phyloP scores from a whole-genome alignment of 2,113 vertebrate genomes.

The Caranx melampygus region DNA sequence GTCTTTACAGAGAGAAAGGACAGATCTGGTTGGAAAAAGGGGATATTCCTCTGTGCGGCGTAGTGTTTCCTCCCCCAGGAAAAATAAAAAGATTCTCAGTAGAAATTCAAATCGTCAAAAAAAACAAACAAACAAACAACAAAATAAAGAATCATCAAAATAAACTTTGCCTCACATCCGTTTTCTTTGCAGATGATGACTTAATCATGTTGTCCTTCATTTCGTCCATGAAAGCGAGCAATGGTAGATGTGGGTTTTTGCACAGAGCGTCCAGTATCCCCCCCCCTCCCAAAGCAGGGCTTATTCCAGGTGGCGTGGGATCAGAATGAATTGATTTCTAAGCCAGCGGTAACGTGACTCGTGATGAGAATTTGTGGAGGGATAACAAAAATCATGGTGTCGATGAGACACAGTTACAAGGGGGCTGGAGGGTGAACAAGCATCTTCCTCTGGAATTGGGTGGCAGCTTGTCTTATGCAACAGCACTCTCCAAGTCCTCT shows the following conservation, averaged over 20 bases:
- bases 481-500: constrained; percentile 57
- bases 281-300: constrained; percentile 47
- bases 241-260: constrained; percentile 55
- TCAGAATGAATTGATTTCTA: constrained; percentile 68
- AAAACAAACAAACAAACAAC: too few species aligned
- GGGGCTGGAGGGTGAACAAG: constrained; percentile 36
- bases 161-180: constrained; percentile 66
- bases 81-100: constrained; percentile 40
- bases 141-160: constrained; percentile 50
- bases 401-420: constrained; percentile 56
- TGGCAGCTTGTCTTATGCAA: constrained; percentile 65
- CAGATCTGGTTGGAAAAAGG: constrained; percentile 62
- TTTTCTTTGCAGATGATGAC: constrained; percentile 61
- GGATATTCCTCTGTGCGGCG: constrained; percentile 74
- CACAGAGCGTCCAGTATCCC: constrained; percentile 46
- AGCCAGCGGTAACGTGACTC: constrained; percentile 68
- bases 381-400: constrained; percentile 63
- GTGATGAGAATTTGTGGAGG: constrained; percentile 63
- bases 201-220: constrained; percentile 69
- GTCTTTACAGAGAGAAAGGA: constrained; percentile 62
- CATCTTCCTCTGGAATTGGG: constrained; percentile 62
- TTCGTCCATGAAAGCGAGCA: constrained; percentile 53
- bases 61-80: constrained; percentile 36
- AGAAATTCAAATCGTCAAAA: constrained; percentile 31
- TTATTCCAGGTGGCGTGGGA: constrained; percentile 75